Evolutionary conservation across 2,113 vertebrate genomes (phyloP), one percentile per base, ranked within the genome.

Genomic region (Trichechus manatus): DNA sequence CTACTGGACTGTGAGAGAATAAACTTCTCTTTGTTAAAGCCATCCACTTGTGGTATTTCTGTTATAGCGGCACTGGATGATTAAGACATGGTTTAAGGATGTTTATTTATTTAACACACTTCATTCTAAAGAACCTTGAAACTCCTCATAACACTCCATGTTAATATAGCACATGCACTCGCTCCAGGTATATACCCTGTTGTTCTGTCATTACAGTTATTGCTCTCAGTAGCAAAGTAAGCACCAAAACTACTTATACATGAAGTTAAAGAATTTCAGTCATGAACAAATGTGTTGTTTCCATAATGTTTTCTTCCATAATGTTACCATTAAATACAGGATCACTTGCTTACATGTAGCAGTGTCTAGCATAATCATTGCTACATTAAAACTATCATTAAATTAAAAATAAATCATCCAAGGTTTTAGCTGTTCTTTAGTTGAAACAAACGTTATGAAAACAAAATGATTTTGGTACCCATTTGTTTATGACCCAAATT

Each of bases 371-470:
- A 39, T 85, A 88, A 92, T 78, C 66, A 53, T 25, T 20, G 81
- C 19, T 72, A 64, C 95, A 95, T 20, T 66, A 70, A 96, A 95
- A 84, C 2, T 31, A 83, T 47, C 50, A 80, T 63, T 63, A 53
- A 66, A 86, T 84, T 66, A 93, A 72, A 56, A 95, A 85, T 44
- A 94, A 91, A 79, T 50, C 53, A 95, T 20, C 42, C 25, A n/a
- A n/a, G 36, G 29, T 36, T 89, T 91, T 25, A 72, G 68, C 72
- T 92, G 39, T 61, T 88, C 22, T 83, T 84, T 39, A 50, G 72
- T 44, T 84, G 27, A 92, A 83, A 96, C 87, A 86, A 95, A 66
- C 27, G 15, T 39, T 53, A 78, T 14, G 15, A 79, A 95, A 95
- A 87, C 42, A 92, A 95, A 89, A 79, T 47, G 31, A 77, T 77